A percentile compares a stretch with the other conserved stretches of the same genome.
Evolutionary conservation across 30 jellyfish, hydroid and myxozoan species (phyloP).

Genomic region (Turritopsis rubra): DNA sequence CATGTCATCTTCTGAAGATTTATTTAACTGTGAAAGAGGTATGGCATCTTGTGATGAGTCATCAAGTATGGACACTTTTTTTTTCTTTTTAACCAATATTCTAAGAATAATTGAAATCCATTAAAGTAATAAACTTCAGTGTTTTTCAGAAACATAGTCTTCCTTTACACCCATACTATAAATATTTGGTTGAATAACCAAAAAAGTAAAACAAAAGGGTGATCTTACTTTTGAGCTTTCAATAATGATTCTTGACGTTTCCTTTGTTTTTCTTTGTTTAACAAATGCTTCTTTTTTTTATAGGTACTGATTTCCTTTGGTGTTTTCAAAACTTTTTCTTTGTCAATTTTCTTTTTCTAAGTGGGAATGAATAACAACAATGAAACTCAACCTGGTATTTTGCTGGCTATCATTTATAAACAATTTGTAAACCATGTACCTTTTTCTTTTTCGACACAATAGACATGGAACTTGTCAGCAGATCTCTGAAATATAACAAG

Average conservation of each 20-base stretch:
- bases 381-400: not conserved
- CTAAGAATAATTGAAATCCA: slow-evolving; percentile 4
- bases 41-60: slow-evolving; percentile 8
- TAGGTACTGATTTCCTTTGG: slow-evolving; percentile 88
- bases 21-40: slow-evolving; percentile 6
- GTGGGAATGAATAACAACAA: not conserved
- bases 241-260: slow-evolving; percentile 56
- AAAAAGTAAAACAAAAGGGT: not conserved
- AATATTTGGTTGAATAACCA: not conserved
- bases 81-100: slow-evolving; percentile 17
- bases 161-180: too few relatives aligned
- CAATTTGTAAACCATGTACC: not conserved
- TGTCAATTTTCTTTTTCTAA: slow-evolving; percentile 49
- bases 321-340: slow-evolving; percentile 44
- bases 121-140: not conserved
- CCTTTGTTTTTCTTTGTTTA: slow-evolving; percentile 70
- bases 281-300: slow-evolving; percentile 69
- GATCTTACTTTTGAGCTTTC: slow-evolving; percentile 52
- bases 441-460: slow-evolving; percentile 9
- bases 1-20: slow-evolving; percentile 31
- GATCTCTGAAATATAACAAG: not conserved
- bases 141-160: not conserved
- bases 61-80: not conserved
- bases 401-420: not conserved
- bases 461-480: not conserved